Conservation (phyloP, 2,797 vertebrate genomes). For the Poecilia wingei region DNA sequence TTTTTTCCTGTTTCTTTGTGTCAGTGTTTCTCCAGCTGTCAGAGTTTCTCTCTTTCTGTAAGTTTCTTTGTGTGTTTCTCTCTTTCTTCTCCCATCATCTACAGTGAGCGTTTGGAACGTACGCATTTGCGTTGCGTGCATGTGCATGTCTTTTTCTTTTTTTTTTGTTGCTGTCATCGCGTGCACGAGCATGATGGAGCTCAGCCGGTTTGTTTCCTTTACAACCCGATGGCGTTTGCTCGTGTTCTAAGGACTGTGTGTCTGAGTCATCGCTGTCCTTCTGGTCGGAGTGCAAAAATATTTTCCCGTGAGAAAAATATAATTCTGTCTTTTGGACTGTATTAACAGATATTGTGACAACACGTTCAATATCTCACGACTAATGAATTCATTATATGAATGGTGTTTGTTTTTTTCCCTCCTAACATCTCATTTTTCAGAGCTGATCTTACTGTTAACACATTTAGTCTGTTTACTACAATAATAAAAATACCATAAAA, state of each 20-base stretch:
- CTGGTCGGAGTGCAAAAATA: constrained; percentile 54
- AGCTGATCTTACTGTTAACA: constrained; percentile 34
- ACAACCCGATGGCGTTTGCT: constrained; percentile 15
- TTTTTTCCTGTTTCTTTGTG: constrained; percentile 63
- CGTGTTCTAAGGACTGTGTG: constrained; percentile 20
- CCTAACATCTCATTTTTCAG: constrained; percentile 36
- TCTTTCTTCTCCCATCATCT: constrained; percentile 34
- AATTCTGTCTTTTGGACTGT: constrained; percentile 51
- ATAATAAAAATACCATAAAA: constrained; percentile 30
- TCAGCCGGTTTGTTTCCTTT: constrained; percentile 20
- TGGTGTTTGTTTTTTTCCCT: constrained; percentile 13
- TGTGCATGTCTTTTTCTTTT: not conserved
- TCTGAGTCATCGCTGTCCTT: constrained; percentile 47
- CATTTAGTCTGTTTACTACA: constrained; percentile 38
- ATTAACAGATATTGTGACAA: constrained; percentile 47
- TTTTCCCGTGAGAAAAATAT: constrained; percentile 54
- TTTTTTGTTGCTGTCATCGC: not conserved
- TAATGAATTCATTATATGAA: constrained; percentile 32
- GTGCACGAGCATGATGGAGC: constrained; percentile 48
- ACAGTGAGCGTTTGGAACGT: not conserved
- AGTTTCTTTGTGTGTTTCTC: constrained; percentile 66
- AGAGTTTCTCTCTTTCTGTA: constrained; percentile 81
- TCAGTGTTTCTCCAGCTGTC: constrained; percentile 81
- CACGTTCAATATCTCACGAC: constrained; percentile 49
- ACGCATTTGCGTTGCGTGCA: constrained; percentile 14